Percentiles rank a stretch among this genome's conserved stretches.
phyloP scores from a whole-genome alignment of 2,888 invertebrate genomes.

The Gibbula magus region DNA sequence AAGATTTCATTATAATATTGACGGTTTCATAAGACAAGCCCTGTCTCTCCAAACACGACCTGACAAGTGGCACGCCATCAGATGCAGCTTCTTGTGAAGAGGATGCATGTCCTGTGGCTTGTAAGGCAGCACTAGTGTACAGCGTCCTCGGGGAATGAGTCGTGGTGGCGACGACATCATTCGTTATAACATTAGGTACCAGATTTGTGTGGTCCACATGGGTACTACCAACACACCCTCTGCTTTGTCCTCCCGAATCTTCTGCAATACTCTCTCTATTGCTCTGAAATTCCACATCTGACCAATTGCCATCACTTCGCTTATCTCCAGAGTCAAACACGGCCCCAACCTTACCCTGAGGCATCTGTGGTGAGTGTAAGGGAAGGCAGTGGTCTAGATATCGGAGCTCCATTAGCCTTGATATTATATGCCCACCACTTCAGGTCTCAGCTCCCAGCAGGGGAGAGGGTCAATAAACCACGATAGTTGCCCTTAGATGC shows the following conservation, averaged over 20 bases:
- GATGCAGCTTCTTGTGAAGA: constrained; percentile 21
- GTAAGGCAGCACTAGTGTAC: constrained; percentile 15
- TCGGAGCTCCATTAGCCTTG: no score
- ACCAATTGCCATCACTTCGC: no score
- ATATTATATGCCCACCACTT: no score
- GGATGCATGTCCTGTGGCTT: constrained; percentile 18
- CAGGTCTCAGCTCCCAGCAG: no score
- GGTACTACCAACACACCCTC: constrained; percentile 29
- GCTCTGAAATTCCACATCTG: no score
- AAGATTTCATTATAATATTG: constrained; percentile 33
- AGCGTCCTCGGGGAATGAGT: not conserved
- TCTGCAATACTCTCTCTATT: constrained; percentile 20
- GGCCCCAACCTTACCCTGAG: no score
- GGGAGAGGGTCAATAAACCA: no score
- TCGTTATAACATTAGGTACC: constrained; percentile 26
- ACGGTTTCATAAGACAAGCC: constrained; percentile 25
- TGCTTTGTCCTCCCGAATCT: constrained; percentile 26
- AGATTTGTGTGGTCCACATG: constrained; percentile 31
- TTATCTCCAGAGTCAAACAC: no score
- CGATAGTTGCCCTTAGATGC: no score
- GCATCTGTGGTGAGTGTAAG: no score
- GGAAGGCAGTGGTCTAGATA: no score
- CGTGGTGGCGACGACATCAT: constrained; percentile 13
- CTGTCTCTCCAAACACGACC: constrained; percentile 27
- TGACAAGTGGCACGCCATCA: constrained; percentile 15